These are phyloP conservation scores for Netelia inedita DNA, from an alignment of 2,888 invertebrate species.

Conservation along the genomic window DNA sequence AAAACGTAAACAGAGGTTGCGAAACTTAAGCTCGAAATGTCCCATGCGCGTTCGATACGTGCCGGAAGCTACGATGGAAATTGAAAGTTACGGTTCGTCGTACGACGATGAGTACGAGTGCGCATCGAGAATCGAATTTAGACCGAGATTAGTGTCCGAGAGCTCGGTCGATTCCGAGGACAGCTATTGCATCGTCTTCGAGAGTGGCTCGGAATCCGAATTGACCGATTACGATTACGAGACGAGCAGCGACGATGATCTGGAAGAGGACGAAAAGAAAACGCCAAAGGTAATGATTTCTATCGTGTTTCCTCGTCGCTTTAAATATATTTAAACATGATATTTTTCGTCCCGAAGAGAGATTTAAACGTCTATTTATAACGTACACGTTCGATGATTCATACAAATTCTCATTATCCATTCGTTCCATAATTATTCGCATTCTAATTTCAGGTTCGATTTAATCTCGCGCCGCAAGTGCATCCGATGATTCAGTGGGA, in stretches of 20 bases:
- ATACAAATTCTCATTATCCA: conserved; percentile 21
- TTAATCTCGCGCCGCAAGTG: conserved; percentile 84
- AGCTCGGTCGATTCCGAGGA: conserved; percentile 81
- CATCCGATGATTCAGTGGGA: conserved; percentile 87
- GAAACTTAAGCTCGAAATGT: conserved; percentile 49
- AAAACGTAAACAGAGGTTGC: conserved; percentile 60
- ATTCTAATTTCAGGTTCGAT: conserved; percentile 85
- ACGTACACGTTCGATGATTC: conserved; percentile 14
- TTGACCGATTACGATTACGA: conserved; percentile 59
- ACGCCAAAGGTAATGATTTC: conserved; percentile 39
- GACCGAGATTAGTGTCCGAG: conserved; percentile 75
- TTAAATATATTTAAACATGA: conserved; percentile 3
- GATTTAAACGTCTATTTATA: neutral
- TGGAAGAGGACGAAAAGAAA: conserved; percentile 42
- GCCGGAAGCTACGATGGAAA: conserved; percentile 67
- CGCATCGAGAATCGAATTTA: conserved; percentile 55
- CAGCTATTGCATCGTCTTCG: conserved; percentile 80
- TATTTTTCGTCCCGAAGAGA: neutral
- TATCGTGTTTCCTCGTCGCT: neutral
- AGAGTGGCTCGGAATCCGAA: conserved; percentile 73
- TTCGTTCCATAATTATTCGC: neutral
- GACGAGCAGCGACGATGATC: conserved; percentile 31
- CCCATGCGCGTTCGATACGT: conserved; percentile 70
- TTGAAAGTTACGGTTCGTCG: conserved; percentile 21
- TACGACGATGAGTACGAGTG: conserved; percentile 29